These are phyloP conservation scores for Larimichthys polyactis DNA, from an alignment of 2,113 vertebrate genomes.

Conservation along the genomic window DNA sequence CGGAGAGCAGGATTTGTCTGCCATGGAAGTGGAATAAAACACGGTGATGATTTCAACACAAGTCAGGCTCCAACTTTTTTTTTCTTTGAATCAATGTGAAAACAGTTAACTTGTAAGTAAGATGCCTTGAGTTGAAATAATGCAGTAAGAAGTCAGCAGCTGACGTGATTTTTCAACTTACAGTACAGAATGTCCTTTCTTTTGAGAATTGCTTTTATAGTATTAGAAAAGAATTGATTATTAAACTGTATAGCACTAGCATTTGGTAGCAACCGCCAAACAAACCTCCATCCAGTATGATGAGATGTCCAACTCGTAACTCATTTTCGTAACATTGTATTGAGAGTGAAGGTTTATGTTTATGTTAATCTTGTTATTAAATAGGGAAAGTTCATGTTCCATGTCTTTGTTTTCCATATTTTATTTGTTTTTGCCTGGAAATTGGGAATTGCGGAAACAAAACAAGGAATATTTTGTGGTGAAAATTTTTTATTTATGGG, in stretches of 20 bases:
- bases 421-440: slow-evolving; percentile 47
- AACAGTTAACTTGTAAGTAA: slow-evolving; percentile 36
- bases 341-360: neutral
- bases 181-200: slow-evolving; percentile 44
- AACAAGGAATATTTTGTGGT: slow-evolving; percentile 27
- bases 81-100: slow-evolving; percentile 29
- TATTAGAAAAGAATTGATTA: slow-evolving; percentile 32
- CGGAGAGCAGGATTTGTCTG: slow-evolving; percentile 87
- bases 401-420: slow-evolving; percentile 28
- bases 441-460: slow-evolving; percentile 35
- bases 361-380: slow-evolving; percentile 22
- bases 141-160: slow-evolving; percentile 18
- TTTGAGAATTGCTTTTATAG: slow-evolving; percentile 65
- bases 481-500: slow-evolving; percentile 69
- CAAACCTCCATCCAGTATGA: neutral
- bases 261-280: slow-evolving; percentile 29
- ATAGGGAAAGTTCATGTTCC: slow-evolving; percentile 18
- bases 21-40: slow-evolving; percentile 89
- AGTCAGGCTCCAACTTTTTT: slow-evolving; percentile 26
- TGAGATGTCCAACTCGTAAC: slow-evolving; percentile 8
- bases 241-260: slow-evolving; percentile 13
- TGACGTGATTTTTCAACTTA: slow-evolving; percentile 47
- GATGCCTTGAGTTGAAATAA: slow-evolving; percentile 31
- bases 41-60: slow-evolving; percentile 13
- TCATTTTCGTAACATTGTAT: slow-evolving; percentile 4